Evolutionary conservation across 2,113 vertebrate genomes (phyloP).

Genomic region (Erythrocercus mccallii): DNA sequence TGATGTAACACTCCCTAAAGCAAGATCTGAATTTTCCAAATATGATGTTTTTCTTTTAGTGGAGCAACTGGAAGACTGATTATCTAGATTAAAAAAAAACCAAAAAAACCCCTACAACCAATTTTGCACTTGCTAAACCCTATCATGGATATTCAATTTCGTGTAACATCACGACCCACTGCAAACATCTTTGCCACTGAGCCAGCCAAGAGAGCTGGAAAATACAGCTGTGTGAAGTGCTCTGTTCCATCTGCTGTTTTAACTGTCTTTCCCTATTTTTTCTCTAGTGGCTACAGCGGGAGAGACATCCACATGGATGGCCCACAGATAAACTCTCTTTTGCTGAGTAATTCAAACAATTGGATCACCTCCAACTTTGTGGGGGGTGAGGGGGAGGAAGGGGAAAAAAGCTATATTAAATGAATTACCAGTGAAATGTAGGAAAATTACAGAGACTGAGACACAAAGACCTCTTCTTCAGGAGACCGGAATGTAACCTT

Average conservation of each 20-base stretch:
- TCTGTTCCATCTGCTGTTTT: background rate
- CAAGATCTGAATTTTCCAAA: background rate
- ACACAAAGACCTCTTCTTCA: background rate
- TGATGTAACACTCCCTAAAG: background rate
- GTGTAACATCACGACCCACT: background rate
- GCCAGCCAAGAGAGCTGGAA: background rate
- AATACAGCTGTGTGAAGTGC: background rate
- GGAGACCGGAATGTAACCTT: background rate
- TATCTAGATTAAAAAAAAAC: background rate
- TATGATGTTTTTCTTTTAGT: background rate
- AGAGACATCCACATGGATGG: background rate
- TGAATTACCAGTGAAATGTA: background rate
- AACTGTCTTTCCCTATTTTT: background rate
- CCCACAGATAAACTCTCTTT: background rate
- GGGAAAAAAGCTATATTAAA: background rate
- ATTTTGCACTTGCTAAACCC: background rate
- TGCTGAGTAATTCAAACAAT: background rate
- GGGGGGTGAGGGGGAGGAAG: accelerated
- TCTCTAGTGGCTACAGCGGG: background rate
- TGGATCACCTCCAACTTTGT: background rate
- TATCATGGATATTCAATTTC: background rate
- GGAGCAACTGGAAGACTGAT: background rate
- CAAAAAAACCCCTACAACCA: background rate
- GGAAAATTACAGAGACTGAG: background rate
- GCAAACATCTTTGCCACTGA: background rate